Conservation (phyloP, 2,113 vertebrate species). For the Alaudala cheleensis region DNA sequence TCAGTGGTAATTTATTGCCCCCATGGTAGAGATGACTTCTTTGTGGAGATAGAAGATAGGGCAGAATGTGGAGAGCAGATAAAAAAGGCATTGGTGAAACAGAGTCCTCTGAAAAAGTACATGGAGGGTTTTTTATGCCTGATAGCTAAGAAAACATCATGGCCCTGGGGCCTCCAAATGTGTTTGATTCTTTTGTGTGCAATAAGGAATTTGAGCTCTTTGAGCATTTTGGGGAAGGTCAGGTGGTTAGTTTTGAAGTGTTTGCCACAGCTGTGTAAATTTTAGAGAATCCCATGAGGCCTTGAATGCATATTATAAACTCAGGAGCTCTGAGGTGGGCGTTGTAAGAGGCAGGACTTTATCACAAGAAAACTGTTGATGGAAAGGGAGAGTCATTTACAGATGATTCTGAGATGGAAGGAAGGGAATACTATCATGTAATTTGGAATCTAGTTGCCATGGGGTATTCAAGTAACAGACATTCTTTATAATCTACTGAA, state of each 20-base stretch:
- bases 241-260: conserved; percentile 30
- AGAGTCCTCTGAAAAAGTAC: background rate
- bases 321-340: background rate
- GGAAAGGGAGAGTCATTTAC: background rate
- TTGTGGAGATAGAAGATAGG: background rate
- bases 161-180: background rate
- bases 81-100: background rate
- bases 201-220: conserved; percentile 12
- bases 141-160: background rate
- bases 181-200: conserved; percentile 25
- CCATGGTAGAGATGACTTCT: background rate
- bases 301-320: background rate
- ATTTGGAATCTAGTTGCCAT: background rate
- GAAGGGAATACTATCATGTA: background rate
- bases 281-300: background rate
- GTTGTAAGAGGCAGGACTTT: background rate
- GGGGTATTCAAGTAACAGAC: background rate
- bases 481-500: background rate
- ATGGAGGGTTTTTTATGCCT: background rate
- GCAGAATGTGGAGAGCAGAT: background rate
- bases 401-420: background rate
- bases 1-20: background rate
- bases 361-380: background rate
- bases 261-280: conserved; percentile 54
- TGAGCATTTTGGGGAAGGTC: conserved; percentile 13